Conservation (phyloP, 1,140 invertebrate genomes). For the Plectrocnemia conspersa region DNA sequence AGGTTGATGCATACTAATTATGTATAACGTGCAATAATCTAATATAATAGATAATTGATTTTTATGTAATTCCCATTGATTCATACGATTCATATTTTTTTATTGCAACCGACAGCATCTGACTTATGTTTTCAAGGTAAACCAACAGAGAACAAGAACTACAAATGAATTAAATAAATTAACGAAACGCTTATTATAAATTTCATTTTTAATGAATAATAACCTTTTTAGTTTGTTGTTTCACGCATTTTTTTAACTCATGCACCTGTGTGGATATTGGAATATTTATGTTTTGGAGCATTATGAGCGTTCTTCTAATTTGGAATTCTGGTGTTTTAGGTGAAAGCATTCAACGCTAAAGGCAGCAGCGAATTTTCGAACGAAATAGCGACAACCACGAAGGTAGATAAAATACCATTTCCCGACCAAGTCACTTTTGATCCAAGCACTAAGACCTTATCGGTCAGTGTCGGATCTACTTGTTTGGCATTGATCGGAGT, state of each 20-base stretch:
- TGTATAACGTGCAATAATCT: too few species aligned
- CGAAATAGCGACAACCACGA: conserved; percentile 70
- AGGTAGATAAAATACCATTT: conserved; percentile 76
- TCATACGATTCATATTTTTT: conserved; percentile 41
- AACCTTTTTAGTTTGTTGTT: conserved; percentile 30
- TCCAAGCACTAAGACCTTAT: conserved; percentile 65
- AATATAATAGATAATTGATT: conserved; percentile 20
- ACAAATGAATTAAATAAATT: conserved; percentile 29
- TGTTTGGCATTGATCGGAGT: conserved; percentile 69
- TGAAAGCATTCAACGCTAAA: conserved; percentile 81
- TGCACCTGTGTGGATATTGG: conserved; percentile 27
- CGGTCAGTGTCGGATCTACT: conserved; percentile 70
- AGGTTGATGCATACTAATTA: conserved; percentile 5
- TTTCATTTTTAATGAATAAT: conserved; percentile 33
- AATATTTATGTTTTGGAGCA: conserved; percentile 2
- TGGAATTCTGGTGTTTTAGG: conserved; percentile 46
- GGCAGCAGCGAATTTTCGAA: conserved; percentile 80
- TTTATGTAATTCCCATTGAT: conserved; percentile 31
- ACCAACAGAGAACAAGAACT: conserved; percentile 29
- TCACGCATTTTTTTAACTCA: conserved; percentile 37
- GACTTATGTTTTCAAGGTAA: conserved; percentile 53
- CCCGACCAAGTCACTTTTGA: conserved; percentile 78
- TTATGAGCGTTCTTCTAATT: not conserved
- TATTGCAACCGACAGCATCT: conserved; percentile 50
- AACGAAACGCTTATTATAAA: conserved; percentile 32